Evolutionary conservation across 2,888 invertebrate species (phyloP), one percentile per base, ranked within the genome.

Genomic region (Ophion obscuratus): DNA sequence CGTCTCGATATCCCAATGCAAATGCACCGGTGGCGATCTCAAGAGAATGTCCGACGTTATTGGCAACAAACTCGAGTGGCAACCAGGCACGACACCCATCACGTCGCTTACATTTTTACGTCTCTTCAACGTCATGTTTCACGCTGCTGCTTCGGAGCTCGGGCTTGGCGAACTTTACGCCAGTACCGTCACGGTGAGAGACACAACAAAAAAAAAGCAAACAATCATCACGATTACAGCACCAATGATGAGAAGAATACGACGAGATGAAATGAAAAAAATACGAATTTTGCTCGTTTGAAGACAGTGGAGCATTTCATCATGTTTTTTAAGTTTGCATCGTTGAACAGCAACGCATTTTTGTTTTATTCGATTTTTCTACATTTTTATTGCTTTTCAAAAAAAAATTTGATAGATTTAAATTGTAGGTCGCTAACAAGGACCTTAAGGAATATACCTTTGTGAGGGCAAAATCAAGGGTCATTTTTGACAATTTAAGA

Each of bases 1-100:
- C 84, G 97, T 95, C 70, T 95, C 95, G 1, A 95, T 96, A 87
- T 96, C 96, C 0, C 96, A 97, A 94, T 97, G 97, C 91, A 97
- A 97, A 92, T 98, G 98, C 95, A 97, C 97, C 40, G 96, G 97
- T 76, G 96, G 97, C 90, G 98, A 98, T 95, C 96, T 98, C 91
- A 95, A 96, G 31, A 97, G 98, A 88, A 98, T 98, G 98, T 97
- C 98, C 81, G 96, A 96, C 84, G 96, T 98, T 84, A 96, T 98
- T 90, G 95, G 95, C 27, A 96, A 96, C 94, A 98, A 98, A 95
- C 95, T 98, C 90, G 96, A 96, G 88, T 95, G 96, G 87, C 95
- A 95, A 87, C 95, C 95, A 88, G 95, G 95, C 80, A 95, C 95
- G 76, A 94, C 95, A 75, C 95, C 96, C 4, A 94, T 96, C 85